These are phyloP conservation scores for Teleogryllus occipitalis DNA, from an alignment of 1,140 invertebrate species.

Conservation along the genomic window DNA sequence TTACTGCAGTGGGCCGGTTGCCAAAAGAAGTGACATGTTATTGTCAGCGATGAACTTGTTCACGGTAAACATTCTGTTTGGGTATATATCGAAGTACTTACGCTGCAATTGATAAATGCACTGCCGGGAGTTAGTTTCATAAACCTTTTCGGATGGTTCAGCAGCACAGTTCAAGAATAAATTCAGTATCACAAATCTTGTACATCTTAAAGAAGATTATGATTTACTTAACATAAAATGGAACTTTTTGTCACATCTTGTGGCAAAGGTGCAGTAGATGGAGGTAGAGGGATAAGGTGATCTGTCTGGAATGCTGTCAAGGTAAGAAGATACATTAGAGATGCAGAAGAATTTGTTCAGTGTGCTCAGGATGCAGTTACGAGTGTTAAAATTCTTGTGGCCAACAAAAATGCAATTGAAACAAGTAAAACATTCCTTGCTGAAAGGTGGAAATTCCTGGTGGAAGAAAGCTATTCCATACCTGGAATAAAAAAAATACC, in stretches of 20 bases:
- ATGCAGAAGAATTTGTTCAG: neutral
- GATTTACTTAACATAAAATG: slow-evolving; percentile 28
- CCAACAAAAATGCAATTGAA: too few species aligned
- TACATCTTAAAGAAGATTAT: slow-evolving; percentile 20
- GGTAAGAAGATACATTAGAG: neutral
- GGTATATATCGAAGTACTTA: neutral
- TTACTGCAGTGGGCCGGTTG: neutral
- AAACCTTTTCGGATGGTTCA: slow-evolving; percentile 26
- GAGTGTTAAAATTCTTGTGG: neutral
- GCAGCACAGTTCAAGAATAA: slow-evolving; percentile 29
- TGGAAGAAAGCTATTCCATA: too few species aligned
- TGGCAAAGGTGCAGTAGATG: slow-evolving; percentile 29
- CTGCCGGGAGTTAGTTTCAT: neutral
- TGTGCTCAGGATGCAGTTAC: neutral
- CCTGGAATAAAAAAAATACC: too few species aligned
- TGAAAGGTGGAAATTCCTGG: too few species aligned
- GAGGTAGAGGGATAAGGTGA: slow-evolving; percentile 26
- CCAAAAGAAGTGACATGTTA: neutral
- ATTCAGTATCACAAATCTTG: slow-evolving; percentile 23
- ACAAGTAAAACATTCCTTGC: too few species aligned
- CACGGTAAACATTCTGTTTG: neutral
- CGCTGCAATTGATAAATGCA: neutral
- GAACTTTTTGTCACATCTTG: slow-evolving; percentile 29
- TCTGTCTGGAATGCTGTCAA: slow-evolving; percentile 9
- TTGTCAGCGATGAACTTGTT: slow-evolving; percentile 9